Evolutionary conservation across 2,797 vertebrate genomes (phyloP).

Genomic region (Eospalax fontanierii): DNA sequence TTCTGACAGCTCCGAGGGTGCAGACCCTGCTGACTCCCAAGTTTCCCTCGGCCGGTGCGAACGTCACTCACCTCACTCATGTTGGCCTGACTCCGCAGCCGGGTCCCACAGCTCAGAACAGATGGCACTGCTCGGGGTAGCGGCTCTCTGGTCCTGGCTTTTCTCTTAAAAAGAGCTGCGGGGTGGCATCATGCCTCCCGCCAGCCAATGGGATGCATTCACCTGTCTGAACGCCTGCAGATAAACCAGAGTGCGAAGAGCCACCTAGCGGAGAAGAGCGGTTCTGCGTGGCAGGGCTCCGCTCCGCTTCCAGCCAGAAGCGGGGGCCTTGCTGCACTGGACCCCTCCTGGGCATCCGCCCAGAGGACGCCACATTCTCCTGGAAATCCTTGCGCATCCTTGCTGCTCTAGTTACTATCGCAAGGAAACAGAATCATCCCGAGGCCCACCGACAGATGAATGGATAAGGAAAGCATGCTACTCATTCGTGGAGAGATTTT

Average conservation of each 20-base stretch:
- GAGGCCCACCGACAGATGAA: not conserved
- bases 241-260: slow-evolving; percentile 80
- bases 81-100: slow-evolving; percentile 77
- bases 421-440: not conserved
- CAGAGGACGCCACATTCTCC: not conserved
- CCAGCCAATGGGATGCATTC: slow-evolving; percentile 86
- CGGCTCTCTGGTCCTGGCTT: slow-evolving; percentile 77
- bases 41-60: not conserved
- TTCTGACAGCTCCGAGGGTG: not conserved
- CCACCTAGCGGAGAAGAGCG: slow-evolving; percentile 83
- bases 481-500: not conserved
- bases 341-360: too few relatives aligned
- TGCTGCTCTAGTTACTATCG: not conserved
- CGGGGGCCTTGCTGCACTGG: not conserved
- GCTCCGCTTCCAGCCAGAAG: not conserved
- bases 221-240: slow-evolving; percentile 78
- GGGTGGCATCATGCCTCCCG: slow-evolving; percentile 84
- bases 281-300: not conserved
- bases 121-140: slow-evolving; percentile 69
- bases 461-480: not conserved
- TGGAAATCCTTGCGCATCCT: not conserved
- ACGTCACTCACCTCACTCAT: slow-evolving; percentile 88
- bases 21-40: not conserved
- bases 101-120: slow-evolving; percentile 70
- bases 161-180: slow-evolving; percentile 89